phyloP scores from a whole-genome alignment of 2,797 vertebrate species.

The Lithobates sylvaticus region DNA sequence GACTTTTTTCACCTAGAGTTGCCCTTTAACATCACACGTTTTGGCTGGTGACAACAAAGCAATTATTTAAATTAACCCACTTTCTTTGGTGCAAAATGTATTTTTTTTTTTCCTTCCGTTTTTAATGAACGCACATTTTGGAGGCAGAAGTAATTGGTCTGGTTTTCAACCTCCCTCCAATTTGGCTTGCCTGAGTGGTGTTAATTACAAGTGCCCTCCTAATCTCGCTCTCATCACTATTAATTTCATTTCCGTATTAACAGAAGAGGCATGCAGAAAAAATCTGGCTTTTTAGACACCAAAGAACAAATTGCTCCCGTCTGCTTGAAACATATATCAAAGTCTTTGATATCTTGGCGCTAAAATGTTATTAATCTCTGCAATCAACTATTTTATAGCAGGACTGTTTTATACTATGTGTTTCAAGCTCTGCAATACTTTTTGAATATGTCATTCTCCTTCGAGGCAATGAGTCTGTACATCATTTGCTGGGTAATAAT shows the following conservation, averaged over 20 bases:
- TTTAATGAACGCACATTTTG: constrained; percentile 32
- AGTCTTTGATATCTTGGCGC: constrained; percentile 26
- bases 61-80: constrained; percentile 45
- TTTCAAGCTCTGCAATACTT: constrained; percentile 8
- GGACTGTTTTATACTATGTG: constrained; percentile 20
- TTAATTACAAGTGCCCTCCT: constrained; percentile 43
- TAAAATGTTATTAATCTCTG: constrained; percentile 46
- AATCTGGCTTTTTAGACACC: constrained; percentile 28
- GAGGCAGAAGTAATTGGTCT: constrained; percentile 39
- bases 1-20: too few relatives aligned
- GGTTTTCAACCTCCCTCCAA: constrained; percentile 36
- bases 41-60: constrained; percentile 3
- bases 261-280: constrained; percentile 9
- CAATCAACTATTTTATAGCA: constrained; percentile 41
- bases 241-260: constrained; percentile 41
- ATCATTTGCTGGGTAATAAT: constrained; percentile 73
- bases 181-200: constrained; percentile 45
- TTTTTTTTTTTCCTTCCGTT: neutral
- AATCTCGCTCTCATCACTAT: constrained; percentile 40
- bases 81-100: constrained; percentile 21
- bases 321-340: constrained; percentile 35
- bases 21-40: constrained; percentile 16
- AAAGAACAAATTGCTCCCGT: constrained; percentile 29
- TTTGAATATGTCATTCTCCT: constrained; percentile 53
- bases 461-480: constrained; percentile 64